These are phyloP conservation scores for Sparidentex hasta DNA, from an alignment of 2,797 vertebrate species.

Conservation along the genomic window DNA sequence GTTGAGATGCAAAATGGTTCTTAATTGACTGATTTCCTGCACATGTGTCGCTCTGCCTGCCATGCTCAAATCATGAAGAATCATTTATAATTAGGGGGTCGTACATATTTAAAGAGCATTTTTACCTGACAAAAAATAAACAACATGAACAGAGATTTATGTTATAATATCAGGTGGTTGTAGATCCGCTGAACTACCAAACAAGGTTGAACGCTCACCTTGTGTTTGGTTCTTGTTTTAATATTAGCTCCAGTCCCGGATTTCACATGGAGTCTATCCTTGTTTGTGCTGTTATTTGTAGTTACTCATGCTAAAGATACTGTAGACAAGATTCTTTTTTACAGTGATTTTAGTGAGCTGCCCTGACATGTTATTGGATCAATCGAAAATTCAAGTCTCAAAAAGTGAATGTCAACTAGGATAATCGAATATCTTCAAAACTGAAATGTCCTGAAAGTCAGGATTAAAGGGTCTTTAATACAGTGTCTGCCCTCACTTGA, in stretches of 20 bases:
- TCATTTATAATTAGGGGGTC: too few relatives aligned
- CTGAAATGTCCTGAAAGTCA: constrained; percentile 1
- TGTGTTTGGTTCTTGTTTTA: constrained; percentile 12
- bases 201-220: neutral
- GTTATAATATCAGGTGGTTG: neutral
- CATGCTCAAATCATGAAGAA: too few relatives aligned
- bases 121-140: too few relatives aligned
- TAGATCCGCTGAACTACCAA: neutral
- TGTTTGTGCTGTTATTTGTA: neutral
- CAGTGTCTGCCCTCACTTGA: constrained; percentile 13
- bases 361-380: neutral
- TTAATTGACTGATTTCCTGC: too few relatives aligned
- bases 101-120: too few relatives aligned
- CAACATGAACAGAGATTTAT: too few relatives aligned
- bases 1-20: too few relatives aligned
- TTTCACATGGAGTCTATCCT: neutral
- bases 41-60: too few relatives aligned
- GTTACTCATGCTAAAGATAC: neutral
- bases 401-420: neutral
- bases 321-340: neutral
- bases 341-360: neutral
- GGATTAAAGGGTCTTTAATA: constrained; percentile 31
- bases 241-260: neutral
- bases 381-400: neutral
- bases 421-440: neutral